Evolutionary conservation across 2,888 invertebrate species (phyloP), one percentile per base, ranked within the genome.

Genomic region (Sinopyrophorus schimmeli): DNA sequence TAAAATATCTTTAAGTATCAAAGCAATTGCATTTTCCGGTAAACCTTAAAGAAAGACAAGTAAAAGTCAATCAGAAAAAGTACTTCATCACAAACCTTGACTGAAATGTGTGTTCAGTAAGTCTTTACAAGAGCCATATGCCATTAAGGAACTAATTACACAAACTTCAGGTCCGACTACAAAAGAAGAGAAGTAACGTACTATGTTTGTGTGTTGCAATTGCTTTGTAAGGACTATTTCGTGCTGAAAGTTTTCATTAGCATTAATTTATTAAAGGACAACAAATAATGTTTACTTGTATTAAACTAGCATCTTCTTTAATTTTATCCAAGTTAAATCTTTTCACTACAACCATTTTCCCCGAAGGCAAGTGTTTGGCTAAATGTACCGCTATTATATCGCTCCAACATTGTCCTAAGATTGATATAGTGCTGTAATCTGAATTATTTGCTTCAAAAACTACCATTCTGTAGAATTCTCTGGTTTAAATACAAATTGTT

Each of bases 41-140:
- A 95, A 76, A 2, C 94, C 93, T 74, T 54, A 40, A 64, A 62
- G 32, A 20, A 27, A 14, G 7, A 11, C 6, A 7, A 21, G 6
- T 31, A 27, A 44, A 9, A 6, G 30, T 18, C 18, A 34, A 43
- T 24, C n/a, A n/a, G 15, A n/a, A n/a, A n/a, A n/a, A n/a, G n/a
- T n/a, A n/a, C n/a, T n/a, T n/a, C 12, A 12, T 28, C 18, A 5
- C 3, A 16, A 59, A 70, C 72, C 74, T 60, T 79, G 77, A 43
- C 72, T 79, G 70, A 90, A 94, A 74, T 88, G 86, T 57, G 83
- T 82, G 62, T 81, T 79, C 4, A 93, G 77, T 56, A 92, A 79
- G 68, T 91, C 88, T 49, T 84, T 79, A 64, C 91, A 89, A 0
- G 92, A 92, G 2, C 92, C 89, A 67, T 85, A 89, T 15, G 83